Evolutionary conservation across 2,888 invertebrate species (phyloP).

Genomic region (Dynastes tityus): DNA sequence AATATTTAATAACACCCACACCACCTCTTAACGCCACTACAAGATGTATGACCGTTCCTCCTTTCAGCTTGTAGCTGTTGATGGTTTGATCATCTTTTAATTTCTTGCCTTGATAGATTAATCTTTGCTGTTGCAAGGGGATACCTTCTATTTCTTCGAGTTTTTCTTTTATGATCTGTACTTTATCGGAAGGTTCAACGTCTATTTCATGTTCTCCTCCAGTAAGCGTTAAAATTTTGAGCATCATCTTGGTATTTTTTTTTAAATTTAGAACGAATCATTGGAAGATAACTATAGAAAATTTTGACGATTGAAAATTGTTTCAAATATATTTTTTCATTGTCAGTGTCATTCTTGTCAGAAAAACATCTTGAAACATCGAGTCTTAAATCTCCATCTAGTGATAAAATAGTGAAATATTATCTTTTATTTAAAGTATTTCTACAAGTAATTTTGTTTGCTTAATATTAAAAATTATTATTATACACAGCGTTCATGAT

Average conservation of each 20-base stretch:
- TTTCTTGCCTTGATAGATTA: constrained; percentile 67
- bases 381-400: background rate
- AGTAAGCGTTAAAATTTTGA: constrained; percentile 67
- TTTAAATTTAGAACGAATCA: background rate
- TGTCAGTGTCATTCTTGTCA: constrained; percentile 17
- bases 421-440: no score
- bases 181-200: constrained; percentile 66
- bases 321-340: background rate
- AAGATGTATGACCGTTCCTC: constrained; percentile 66
- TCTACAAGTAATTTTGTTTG: no score
- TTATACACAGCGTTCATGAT: background rate
- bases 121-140: constrained; percentile 66
- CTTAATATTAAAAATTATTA: background rate
- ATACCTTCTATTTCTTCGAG: constrained; percentile 68
- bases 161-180: constrained; percentile 66
- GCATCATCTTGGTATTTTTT: constrained; percentile 61
- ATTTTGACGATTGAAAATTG: no score
- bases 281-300: background rate
- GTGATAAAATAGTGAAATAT: background rate
- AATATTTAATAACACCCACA: constrained; percentile 29
- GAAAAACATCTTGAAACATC: background rate
- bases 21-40: constrained; percentile 68
- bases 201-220: constrained; percentile 67
- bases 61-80: constrained; percentile 65
- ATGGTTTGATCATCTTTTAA: constrained; percentile 67